Evolutionary conservation across 2,113 vertebrate species (phyloP).

Genomic region (Tragelaphus imberbis): DNA sequence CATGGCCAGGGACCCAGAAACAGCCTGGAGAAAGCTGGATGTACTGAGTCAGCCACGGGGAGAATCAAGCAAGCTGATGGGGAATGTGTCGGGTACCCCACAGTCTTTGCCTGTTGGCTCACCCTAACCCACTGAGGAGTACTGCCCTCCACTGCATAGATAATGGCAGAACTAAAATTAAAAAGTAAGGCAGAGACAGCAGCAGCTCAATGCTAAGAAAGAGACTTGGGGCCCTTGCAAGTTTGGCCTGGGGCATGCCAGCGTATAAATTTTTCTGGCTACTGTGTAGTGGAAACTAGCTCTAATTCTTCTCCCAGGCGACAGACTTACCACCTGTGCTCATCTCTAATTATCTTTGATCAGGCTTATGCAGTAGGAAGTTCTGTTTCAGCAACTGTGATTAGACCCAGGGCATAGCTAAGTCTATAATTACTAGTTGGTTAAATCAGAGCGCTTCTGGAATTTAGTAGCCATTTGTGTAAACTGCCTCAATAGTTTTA

Average conservation of each 20-base stretch:
- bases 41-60: neutral
- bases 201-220: neutral
- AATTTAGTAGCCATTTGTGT: slow-evolving; percentile 44
- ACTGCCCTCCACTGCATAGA: neutral
- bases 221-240: neutral
- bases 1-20: neutral
- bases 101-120: neutral
- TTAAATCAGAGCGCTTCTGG: slow-evolving; percentile 42
- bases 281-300: neutral
- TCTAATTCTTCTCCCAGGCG: slow-evolving; percentile 37
- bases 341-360: slow-evolving; percentile 56
- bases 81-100: neutral
- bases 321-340: slow-evolving; percentile 40
- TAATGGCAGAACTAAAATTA: neutral
- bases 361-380: slow-evolving; percentile 40
- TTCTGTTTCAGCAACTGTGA: slow-evolving; percentile 32
- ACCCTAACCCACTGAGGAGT: neutral
- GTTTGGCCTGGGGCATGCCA: neutral
- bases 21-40: neutral
- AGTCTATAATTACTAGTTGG: slow-evolving; percentile 64
- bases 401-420: slow-evolving; percentile 33
- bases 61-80: neutral
- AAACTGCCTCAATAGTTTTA: slow-evolving; percentile 53
- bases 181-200: neutral
- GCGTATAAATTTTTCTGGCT: slow-evolving; percentile 16